Evolutionary conservation across 2,113 vertebrate genomes (phyloP), one percentile per base, ranked within the genome.

Genomic region (Jacana jacana): DNA sequence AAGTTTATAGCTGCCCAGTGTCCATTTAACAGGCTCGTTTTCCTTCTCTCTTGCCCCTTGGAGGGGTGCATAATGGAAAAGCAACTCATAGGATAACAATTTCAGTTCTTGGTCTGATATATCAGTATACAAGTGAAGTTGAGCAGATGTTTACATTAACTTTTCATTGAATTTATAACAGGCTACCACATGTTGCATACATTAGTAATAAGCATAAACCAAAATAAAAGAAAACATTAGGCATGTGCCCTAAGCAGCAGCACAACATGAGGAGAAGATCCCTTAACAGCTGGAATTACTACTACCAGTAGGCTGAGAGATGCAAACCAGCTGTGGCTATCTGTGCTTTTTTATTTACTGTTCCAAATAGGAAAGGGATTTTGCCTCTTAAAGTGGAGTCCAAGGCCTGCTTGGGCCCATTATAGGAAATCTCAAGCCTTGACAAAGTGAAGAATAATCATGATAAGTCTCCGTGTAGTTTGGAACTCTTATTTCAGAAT

Each of bases 131-230:
- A 75, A 66, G 68, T 75, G 80, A 94, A 93, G n/a, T 55, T 85
- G 57, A 95, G 42, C 91, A 96, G 91, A 86, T 95, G 92, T 89
- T 96, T 91, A 69, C 77, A 96, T 97, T 93, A 97, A 96, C 80
- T 85, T 96, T 96, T 96, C 90, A 96, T 92, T 91, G 89, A 73
- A 93, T 97, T 95, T 95, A 33, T 91, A 94, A 75, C 55, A 78
- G 48, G 10, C n/a, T 83, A 71, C 66, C 73, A 76, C 69, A 72
- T 87, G 89, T 96, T 76, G 75, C 85, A 95, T 97, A 71, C 80
- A 91, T 95, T 92, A 97, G 44, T 93, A 91, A 96, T 96, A 92
- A 95, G 60, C 77, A 78, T 89, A 96, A 96, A 75, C 42, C 73
- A 95, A 96, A 97, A 92, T 64, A 95, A 95, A 94, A 87, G 17